A percentile compares a stretch with the other conserved stretches of the same genome.
phyloP scores from a whole-genome alignment of 1,140 invertebrate genomes.

The Arctopsyche grandis region DNA sequence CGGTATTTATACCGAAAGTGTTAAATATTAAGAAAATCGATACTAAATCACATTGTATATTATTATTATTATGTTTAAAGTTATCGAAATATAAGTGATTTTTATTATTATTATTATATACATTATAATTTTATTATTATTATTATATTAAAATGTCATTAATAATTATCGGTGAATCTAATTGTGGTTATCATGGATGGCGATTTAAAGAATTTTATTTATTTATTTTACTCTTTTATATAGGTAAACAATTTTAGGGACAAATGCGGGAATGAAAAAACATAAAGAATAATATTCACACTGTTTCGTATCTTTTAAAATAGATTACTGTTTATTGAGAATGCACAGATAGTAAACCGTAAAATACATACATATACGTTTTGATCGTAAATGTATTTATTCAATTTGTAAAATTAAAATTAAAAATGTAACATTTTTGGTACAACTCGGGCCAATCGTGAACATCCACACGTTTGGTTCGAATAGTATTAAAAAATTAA shows the following conservation, averaged over 20 bases:
- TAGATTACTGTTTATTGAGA: background rate
- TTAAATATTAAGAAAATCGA: constrained; percentile 41
- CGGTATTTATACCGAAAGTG: constrained; percentile 8
- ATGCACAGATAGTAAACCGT: constrained; percentile 15
- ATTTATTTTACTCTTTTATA: constrained; percentile 33
- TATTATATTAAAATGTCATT: constrained; percentile 40
- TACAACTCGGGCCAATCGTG: too few species aligned
- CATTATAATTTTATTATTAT: constrained; percentile 45
- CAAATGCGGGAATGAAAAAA: background rate
- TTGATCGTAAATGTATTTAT: background rate
- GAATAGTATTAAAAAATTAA: too few species aligned
- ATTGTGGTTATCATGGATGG: constrained; percentile 38
- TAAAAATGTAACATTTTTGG: too few species aligned
- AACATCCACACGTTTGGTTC: too few species aligned
- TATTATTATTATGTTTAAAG: constrained; percentile 53
- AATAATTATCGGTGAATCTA: constrained; percentile 31
- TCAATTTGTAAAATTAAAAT: too few species aligned
- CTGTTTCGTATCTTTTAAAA: background rate
- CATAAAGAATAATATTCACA: background rate
- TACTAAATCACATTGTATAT: constrained; percentile 49
- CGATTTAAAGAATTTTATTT: constrained; percentile 30
- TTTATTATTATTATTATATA: constrained; percentile 51
- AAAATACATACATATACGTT: background rate
- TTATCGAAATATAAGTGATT: constrained; percentile 53
- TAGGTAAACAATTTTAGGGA: constrained; percentile 7